Percentiles rank a stretch among this genome's conserved stretches.
Evolutionary conservation across 2,113 vertebrate species (phyloP).

Genomic region (Phycodurus eques): DNA sequence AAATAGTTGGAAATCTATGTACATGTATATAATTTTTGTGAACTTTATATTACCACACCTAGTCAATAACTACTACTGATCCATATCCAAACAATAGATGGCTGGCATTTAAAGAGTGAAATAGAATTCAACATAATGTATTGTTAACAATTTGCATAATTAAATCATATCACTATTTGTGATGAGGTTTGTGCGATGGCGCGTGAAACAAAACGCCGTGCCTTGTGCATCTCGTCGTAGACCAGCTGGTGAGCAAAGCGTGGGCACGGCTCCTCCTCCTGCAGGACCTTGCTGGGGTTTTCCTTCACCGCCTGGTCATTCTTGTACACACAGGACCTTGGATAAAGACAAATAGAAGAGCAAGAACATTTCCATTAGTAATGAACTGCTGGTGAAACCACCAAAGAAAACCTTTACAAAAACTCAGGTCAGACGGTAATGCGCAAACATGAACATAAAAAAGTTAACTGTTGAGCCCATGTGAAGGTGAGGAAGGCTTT

Average conservation of each 20-base stretch:
- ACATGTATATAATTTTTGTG: no score
- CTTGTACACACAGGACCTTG: slow-evolving; percentile 98
- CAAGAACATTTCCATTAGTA: slow-evolving; percentile 1
- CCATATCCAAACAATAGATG: no score
- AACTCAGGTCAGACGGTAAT: no score
- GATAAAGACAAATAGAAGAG: not conserved
- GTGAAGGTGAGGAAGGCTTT: no score
- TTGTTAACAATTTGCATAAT: not conserved
- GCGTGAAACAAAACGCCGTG: slow-evolving; percentile 42
- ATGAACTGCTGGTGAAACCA: not conserved
- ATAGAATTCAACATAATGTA: no score
- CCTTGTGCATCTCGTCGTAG: slow-evolving; percentile 98
- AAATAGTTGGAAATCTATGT: no score
- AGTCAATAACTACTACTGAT: no score
- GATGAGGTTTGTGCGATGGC: not conserved
- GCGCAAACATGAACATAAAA: no score
- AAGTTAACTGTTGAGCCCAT: no score
- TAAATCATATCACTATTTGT: not conserved
- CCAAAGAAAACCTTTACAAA: slow-evolving; percentile 1
- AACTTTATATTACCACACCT: no score
- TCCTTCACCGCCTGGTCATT: slow-evolving; percentile 97
- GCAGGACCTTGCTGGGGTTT: slow-evolving; percentile 88
- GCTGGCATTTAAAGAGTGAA: no score
- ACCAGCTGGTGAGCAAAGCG: slow-evolving; percentile 98
- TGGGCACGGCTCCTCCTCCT: slow-evolving; percentile 98